These are phyloP conservation scores for Pterocles burchelli DNA, from an alignment of 2,113 vertebrate species.

Conservation along the genomic window DNA sequence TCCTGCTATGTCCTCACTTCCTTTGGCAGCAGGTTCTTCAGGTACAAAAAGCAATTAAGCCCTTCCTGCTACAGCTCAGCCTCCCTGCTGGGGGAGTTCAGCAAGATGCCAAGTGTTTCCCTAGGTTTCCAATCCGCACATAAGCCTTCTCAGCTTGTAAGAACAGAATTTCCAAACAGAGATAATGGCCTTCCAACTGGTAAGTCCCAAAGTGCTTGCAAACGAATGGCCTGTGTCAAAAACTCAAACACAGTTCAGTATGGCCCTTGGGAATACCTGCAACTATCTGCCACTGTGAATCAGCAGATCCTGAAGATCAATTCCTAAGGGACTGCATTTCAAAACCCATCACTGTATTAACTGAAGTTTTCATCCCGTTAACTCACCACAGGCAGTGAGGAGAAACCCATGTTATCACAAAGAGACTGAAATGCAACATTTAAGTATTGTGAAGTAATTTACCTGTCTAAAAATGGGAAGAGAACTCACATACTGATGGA, in stretches of 20 bases:
- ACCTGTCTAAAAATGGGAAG: neutral
- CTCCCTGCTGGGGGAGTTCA: neutral
- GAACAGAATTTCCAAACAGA: neutral
- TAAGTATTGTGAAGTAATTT: neutral
- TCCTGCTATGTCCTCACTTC: neutral
- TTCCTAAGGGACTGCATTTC: neutral
- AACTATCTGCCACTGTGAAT: neutral
- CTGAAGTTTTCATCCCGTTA: neutral
- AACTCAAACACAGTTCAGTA: neutral
- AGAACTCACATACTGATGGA: neutral
- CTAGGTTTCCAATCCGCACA: neutral
- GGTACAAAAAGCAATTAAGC: slow-evolving; percentile 7
- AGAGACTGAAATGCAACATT: neutral
- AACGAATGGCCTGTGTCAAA: neutral
- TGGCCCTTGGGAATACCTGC: neutral
- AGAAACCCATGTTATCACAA: neutral
- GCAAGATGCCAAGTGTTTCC: neutral
- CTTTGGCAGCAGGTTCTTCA: neutral
- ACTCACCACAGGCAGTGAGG: neutral
- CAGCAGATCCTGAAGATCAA: neutral
- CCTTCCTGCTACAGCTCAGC: neutral
- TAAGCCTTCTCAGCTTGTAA: neutral
- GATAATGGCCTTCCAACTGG: neutral
- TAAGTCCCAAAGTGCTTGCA: neutral
- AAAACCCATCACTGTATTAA: neutral